Conservation (phyloP, 2,113 vertebrate genomes). For the Bubo scandiacus region DNA sequence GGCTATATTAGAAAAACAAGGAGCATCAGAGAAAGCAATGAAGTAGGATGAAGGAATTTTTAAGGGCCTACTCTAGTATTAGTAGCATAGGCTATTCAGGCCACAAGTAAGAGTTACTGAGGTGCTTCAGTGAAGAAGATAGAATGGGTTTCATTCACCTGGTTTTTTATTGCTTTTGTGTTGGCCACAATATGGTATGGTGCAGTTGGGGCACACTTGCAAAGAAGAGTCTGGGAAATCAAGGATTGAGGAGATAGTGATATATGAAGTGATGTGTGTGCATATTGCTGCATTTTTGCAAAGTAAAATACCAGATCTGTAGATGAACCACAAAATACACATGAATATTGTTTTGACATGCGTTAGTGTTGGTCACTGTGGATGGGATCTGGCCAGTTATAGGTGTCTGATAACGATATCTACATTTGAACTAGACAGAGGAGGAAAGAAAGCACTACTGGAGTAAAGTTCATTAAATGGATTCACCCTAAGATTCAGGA, state of each 20-base stretch:
- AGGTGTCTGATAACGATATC: neutral
- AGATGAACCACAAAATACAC: neutral
- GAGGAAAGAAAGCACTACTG: neutral
- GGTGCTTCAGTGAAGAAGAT: neutral
- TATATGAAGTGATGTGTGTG: neutral
- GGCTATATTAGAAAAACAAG: neutral
- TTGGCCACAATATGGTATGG: neutral
- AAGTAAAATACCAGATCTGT: neutral
- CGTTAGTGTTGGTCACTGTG: accelerated
- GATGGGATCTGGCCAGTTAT: neutral
- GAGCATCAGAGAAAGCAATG: neutral
- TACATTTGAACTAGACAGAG: neutral
- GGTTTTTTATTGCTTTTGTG: neutral
- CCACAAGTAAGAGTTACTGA: neutral
- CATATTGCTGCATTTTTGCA: neutral
- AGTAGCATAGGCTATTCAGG: neutral
- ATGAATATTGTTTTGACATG: neutral
- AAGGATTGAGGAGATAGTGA: neutral
- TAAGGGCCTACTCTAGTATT: neutral
- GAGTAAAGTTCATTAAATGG: neutral
- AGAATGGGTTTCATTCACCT: neutral
- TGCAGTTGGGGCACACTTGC: neutral
- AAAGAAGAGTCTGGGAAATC: neutral
- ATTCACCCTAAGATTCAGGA: neutral
- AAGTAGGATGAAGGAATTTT: neutral